Percentiles rank a stretch among this genome's conserved stretches.
phyloP scores from a whole-genome alignment of 2,888 invertebrate species.

The Metellina segmentata region DNA sequence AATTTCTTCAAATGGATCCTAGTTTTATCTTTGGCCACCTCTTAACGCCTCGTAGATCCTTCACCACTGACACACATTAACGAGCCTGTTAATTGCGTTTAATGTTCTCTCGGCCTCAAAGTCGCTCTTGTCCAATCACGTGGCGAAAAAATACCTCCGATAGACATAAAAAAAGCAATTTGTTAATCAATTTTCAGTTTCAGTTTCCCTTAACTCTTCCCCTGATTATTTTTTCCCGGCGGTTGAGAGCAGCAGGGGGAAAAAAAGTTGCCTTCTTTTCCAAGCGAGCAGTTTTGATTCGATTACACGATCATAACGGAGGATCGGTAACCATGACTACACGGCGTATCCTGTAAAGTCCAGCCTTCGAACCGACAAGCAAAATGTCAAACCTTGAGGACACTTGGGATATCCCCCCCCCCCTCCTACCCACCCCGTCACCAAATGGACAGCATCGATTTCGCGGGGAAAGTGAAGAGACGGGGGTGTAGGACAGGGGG shows the following conservation, averaged over 20 bases:
- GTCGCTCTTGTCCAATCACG: no score
- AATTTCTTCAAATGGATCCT: background rate
- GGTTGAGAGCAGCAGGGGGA: background rate
- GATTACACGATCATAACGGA: constrained; percentile 57
- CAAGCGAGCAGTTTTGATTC: constrained; percentile 51
- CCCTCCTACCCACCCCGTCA: background rate
- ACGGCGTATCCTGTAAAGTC: constrained; percentile 52
- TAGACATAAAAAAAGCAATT: background rate
- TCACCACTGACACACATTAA: background rate
- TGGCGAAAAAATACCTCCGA: background rate
- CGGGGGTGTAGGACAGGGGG: background rate
- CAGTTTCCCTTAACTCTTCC: background rate
- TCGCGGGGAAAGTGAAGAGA: constrained; percentile 24
- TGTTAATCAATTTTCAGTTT: constrained; percentile 1
- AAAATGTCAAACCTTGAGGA: constrained; percentile 67
- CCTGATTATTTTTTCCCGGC: background rate
- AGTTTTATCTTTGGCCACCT: background rate
- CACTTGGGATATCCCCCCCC: constrained; percentile 18
- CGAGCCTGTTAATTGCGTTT: background rate
- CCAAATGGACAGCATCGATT: constrained; percentile 58
- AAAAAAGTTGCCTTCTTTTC: constrained; percentile 33
- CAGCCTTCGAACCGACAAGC: constrained; percentile 19
- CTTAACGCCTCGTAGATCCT: background rate
- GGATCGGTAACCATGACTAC: constrained; percentile 65
- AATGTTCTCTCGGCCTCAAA: background rate